phyloP scores from a whole-genome alignment of 1,140 invertebrate species.

The Drosophila insularis region DNA sequence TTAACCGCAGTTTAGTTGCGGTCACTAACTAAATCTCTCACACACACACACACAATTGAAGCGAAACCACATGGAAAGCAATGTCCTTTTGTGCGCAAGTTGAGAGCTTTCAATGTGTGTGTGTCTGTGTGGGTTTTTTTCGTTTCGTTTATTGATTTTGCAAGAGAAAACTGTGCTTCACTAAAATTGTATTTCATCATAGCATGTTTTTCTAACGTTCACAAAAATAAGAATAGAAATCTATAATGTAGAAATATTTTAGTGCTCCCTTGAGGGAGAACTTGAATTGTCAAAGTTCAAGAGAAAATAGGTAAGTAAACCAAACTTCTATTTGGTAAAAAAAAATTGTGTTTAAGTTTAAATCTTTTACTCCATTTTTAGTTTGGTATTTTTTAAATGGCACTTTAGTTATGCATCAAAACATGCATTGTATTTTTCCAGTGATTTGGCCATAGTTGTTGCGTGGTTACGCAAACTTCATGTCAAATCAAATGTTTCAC shows the following conservation, averaged over 20 bases:
- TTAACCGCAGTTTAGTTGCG: background rate
- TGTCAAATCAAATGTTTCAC: background rate
- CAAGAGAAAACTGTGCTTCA: background rate
- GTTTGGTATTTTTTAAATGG: too few relatives aligned
- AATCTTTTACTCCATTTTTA: too few relatives aligned
- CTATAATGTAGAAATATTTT: background rate
- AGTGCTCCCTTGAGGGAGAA: too few relatives aligned
- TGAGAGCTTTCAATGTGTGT: constrained; percentile 6
- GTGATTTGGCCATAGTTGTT: background rate
- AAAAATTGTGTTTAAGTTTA: too few relatives aligned
- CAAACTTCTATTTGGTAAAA: too few relatives aligned
- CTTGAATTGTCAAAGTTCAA: too few relatives aligned
- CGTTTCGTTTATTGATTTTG: background rate
- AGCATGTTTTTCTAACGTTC: background rate
- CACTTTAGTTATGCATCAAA: too few relatives aligned
- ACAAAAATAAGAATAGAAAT: background rate
- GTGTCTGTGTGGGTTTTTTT: background rate
- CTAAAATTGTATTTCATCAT: constrained; percentile 1
- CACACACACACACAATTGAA: background rate
- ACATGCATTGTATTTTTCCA: too few relatives aligned
- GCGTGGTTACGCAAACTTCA: background rate
- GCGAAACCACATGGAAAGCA: background rate
- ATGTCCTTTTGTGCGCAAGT: constrained; percentile 4
- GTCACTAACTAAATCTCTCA: background rate
- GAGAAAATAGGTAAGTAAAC: too few relatives aligned